Conservation (phyloP, 2,797 vertebrate genomes). For the Coilia nasus region DNA sequence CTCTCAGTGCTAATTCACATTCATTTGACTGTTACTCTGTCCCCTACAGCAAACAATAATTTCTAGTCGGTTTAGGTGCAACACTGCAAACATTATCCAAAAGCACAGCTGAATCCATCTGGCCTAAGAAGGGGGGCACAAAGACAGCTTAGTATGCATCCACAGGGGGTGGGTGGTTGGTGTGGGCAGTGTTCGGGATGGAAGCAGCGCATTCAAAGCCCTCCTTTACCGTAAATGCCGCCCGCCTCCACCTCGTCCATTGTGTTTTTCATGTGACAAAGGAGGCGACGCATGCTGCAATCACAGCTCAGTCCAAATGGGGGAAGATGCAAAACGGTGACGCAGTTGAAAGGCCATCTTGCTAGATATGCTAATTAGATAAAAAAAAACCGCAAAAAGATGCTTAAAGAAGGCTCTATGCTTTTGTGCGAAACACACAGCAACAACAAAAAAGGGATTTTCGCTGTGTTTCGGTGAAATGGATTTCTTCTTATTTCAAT, state of each 20-base stretch:
- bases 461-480: background rate
- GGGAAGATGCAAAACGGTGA: constrained; percentile 3
- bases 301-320: constrained; percentile 3
- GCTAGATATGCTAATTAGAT: background rate
- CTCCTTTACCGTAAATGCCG: background rate
- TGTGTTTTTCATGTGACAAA: constrained; percentile 6
- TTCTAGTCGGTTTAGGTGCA: no score
- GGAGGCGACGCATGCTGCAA: background rate
- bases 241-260: background rate
- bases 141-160: no score
- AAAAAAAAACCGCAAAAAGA: background rate
- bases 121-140: no score
- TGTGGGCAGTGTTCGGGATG: background rate
- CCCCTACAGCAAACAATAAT: no score
- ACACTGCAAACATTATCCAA: no score
- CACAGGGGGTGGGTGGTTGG: no score
- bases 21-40: no score
- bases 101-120: no score
- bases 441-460: background rate
- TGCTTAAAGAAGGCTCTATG: background rate
- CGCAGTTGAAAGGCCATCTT: background rate
- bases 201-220: background rate
- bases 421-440: constrained; percentile 1
- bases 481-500: background rate
- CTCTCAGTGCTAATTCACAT: no score